Percentiles rank a stretch among this genome's conserved stretches.
phyloP scores from a whole-genome alignment of 2,797 vertebrate species.

The Simalia tracyae region DNA sequence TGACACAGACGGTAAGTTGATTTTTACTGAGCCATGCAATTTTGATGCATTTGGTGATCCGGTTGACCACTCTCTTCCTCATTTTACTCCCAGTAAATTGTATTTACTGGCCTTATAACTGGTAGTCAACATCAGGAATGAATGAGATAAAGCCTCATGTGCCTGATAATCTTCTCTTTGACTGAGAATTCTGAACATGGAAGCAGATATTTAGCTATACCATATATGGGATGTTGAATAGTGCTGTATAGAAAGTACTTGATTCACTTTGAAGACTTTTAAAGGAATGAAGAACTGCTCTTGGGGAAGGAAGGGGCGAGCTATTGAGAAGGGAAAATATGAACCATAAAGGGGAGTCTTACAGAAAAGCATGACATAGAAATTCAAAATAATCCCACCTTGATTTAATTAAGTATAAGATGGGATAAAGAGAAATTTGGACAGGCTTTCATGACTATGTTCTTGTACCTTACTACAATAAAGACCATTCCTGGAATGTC shows the following conservation, averaged over 20 bases:
- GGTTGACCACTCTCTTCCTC: neutral
- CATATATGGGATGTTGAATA: neutral
- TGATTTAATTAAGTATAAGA: neutral
- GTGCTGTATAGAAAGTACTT: neutral
- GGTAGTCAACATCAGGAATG: neutral
- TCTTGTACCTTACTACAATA: neutral
- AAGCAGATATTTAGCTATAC: neutral
- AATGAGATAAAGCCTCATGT: neutral
- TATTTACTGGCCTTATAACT: neutral
- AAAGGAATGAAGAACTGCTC: neutral
- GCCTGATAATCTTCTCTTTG: neutral
- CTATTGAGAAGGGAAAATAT: neutral
- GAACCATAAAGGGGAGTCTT: neutral
- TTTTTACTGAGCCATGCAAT: neutral
- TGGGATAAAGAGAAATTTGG: neutral
- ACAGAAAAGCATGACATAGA: neutral
- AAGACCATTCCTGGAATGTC: neutral
- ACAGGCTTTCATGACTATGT: neutral
- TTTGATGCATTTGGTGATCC: neutral
- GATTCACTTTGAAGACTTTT: neutral
- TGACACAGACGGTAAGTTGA: neutral
- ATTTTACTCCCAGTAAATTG: neutral
- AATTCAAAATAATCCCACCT: neutral
- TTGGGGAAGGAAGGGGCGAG: neutral
- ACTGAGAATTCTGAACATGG: neutral